A percentile compares a stretch with the other conserved stretches of the same genome.
Evolutionary conservation across 2,888 invertebrate species (phyloP).

Genomic region (Schizotus pectinicornis): DNA sequence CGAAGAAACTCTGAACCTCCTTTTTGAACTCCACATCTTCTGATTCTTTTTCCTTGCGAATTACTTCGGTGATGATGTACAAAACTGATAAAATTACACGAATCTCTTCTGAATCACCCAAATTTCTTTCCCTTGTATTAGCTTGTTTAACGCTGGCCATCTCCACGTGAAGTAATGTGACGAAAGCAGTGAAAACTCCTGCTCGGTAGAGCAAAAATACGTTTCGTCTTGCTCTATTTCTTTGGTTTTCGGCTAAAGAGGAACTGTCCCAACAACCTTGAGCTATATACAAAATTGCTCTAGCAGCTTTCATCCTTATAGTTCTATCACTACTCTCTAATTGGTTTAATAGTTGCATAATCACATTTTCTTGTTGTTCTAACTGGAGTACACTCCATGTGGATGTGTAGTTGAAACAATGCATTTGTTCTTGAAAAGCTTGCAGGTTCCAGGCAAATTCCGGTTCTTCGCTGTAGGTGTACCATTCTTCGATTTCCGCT

Average conservation of each 20-base stretch:
- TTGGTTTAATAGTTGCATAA: conserved; percentile 18
- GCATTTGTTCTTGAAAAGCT: neutral
- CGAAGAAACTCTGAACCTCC: conserved; percentile 6
- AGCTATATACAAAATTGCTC: conserved; percentile 19
- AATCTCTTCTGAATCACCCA: neutral
- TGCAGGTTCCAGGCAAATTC: neutral
- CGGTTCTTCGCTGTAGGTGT: conserved; percentile 8
- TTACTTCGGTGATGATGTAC: conserved; percentile 16
- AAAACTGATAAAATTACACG: conserved; percentile 21
- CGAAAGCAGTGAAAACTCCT: conserved; percentile 7
- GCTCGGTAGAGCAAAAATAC: conserved; percentile 3
- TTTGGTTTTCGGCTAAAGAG: neutral
- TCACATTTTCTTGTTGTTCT: neutral
- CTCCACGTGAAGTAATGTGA: conserved; percentile 3
- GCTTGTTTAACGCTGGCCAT: neutral
- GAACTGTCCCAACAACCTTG: conserved; percentile 15
- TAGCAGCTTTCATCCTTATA: conserved; percentile 6
- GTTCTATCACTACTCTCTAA: conserved; percentile 12
- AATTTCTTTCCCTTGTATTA: neutral
- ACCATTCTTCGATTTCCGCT: conserved; percentile 7
- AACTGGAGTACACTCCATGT: neutral
- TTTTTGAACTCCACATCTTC: neutral
- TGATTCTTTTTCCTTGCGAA: conserved; percentile 7
- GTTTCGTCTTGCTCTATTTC: neutral
- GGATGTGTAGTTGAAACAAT: neutral